phyloP scores from a whole-genome alignment of 2,113 vertebrate species.

The Oreochromis spilurus region DNA sequence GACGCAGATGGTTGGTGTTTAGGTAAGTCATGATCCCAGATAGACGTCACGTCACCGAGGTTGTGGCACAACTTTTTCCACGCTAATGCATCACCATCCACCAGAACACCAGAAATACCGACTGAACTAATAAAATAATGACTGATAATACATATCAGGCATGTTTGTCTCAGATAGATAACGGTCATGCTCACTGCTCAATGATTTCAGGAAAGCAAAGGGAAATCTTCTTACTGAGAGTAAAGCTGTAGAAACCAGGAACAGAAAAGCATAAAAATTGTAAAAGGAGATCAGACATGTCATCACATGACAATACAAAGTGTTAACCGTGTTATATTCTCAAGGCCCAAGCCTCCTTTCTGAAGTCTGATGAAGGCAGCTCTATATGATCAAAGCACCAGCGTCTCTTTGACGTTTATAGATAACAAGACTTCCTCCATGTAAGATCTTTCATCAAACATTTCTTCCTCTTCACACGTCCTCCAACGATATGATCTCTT shows the following conservation, averaged over 20 bases:
- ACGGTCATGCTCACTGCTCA: background rate
- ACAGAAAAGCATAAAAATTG: background rate
- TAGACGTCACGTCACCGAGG: background rate
- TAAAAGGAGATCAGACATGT: background rate
- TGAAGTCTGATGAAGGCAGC: background rate
- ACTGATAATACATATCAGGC: background rate
- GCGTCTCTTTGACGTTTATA: background rate
- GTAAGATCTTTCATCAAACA: background rate
- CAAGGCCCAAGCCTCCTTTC: background rate
- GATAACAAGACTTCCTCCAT: background rate
- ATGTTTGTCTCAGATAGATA: background rate
- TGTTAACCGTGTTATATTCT: background rate
- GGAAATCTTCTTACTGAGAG: background rate
- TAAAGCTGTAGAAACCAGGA: background rate
- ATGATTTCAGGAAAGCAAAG: background rate
- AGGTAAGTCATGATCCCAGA: slow-evolving; percentile 49
- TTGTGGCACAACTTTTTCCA: slow-evolving; percentile 10
- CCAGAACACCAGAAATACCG: background rate
- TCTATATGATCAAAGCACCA: background rate
- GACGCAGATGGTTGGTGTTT: slow-evolving; percentile 50
- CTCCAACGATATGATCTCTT: background rate
- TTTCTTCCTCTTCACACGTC: background rate
- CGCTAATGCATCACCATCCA: slow-evolving; percentile 27
- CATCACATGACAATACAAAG: background rate
- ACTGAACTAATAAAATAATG: background rate